Evolutionary conservation across 2,888 invertebrate species (phyloP), one percentile per base, ranked within the genome.

Genomic region (Leucoptera coffeella): DNA sequence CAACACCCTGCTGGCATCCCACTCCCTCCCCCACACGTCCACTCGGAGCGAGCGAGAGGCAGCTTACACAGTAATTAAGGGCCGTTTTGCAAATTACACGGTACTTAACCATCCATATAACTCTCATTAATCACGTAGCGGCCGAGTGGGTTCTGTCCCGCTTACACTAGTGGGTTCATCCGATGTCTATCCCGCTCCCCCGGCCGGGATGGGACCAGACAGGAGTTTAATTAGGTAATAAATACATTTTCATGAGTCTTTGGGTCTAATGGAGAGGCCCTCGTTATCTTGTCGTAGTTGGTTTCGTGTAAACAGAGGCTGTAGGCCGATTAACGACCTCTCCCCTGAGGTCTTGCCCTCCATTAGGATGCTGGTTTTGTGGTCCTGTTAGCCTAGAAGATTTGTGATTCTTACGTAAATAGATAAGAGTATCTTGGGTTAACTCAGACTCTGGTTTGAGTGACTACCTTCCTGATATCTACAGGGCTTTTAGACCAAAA

Each of bases 41-140:
- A 27, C 20, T 14, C 32, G 42, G 59, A 61, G 47, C 53, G 54
- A 52, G 64, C 61, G 37, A 42, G 54, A 44, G 43, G 51, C 47
- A 55, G 67, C 61, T 57, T 62, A 61, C 47, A 49, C 56, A 65
- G 64, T 71, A 72, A 78, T 78, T 78, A 78, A 77, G 77, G 77
- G 75, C 76, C 77, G 77, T 78, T 78, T 78, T 78, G 78, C 78
- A 78, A 79, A 80, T 80, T 80, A 80, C 79, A 79, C 73, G 78
- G 77, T 77, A 79, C 79, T 80, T 80, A 79, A 75, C 71, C 71
- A 76, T 74, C 76, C 76, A 76, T 76, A 75, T 73, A 75, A 76
- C 69, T 60, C 60, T 67, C 59, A 77, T 78, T 78, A 78, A 78
- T 78, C 77, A 78, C 71, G n/a, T n/a, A n/a, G n/a, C 48, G 45